Conservation (phyloP, 2,797 vertebrate genomes). For the Schizothorax lantsangensis region DNA sequence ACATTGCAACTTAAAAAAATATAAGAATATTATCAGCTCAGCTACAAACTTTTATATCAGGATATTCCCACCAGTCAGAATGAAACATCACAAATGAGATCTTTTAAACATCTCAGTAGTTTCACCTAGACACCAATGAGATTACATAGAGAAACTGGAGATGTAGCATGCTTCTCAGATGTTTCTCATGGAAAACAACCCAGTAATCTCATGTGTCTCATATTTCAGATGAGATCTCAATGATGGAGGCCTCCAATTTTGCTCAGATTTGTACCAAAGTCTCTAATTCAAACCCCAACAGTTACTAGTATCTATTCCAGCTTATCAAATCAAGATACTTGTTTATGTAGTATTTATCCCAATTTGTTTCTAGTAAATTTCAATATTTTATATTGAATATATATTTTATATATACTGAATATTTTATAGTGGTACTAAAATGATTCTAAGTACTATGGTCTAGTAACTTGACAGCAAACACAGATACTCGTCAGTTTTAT, state of each 20-base stretch:
- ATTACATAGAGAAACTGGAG: not conserved
- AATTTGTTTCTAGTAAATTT: not conserved
- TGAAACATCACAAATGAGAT: not conserved
- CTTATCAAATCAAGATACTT: not conserved
- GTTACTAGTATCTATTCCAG: not conserved
- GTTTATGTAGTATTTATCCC: not conserved
- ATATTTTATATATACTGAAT: not conserved
- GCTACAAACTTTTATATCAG: not conserved
- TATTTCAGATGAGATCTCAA: not conserved
- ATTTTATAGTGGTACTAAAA: not conserved
- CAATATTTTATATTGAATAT: not conserved
- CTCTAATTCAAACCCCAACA: not conserved
- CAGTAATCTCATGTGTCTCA: not conserved
- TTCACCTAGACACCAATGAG: not conserved
- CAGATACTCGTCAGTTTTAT: not conserved
- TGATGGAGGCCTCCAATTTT: not conserved
- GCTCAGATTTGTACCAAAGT: not conserved
- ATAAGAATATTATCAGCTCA: not conserved
- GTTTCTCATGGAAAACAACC: not conserved
- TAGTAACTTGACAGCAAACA: not conserved
- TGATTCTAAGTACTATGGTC: not conserved
- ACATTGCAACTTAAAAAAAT: not conserved
- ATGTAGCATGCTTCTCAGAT: not conserved
- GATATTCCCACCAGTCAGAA: not conserved
- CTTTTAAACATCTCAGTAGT: not conserved